Evolutionary conservation across 2,113 vertebrate species (phyloP), one percentile per base, ranked within the genome.

Genomic region (Psettodes erumei): DNA sequence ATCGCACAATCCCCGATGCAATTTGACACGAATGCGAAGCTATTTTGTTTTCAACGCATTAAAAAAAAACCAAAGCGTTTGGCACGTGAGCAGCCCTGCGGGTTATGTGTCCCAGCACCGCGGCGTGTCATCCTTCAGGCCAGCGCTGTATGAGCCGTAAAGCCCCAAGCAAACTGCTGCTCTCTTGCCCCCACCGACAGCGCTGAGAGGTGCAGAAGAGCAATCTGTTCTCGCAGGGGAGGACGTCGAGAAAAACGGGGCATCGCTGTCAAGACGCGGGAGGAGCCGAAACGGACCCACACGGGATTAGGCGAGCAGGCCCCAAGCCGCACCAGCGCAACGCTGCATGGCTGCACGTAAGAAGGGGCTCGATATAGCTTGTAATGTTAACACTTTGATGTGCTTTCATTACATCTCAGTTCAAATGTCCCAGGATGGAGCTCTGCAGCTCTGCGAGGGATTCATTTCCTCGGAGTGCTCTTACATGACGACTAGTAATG

Each of bases 191-290:
- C 74, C 61, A 5, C 73, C 47, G 68, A 67, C 77, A 65, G 43
- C 15, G 53, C 54, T 56, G 67, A 87, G 65, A 75, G 38, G 65
- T 79, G 71, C 15, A 47, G 71, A 69, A 45, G 51, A 71, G 64
- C 59, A 53, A 77, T 82, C 67, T 61, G 70, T 71, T 82, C 70
- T 81, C 80, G 58, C 59, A 18, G 66, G 82, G 77, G 54, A 82
- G 71, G 40, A 33, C 47, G 35, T 1, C 6, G 38, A 78, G 66
- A 83, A 82, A 88, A 62, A 32, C n/a, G 75, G 68, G 79, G 38
- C 78, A 77, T 53, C 3, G 28, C 72, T 81, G 73, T 77, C 68
- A 59, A 72, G 58, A 70, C 71, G 35, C n/a, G 55, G 55, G 62
- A 63, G 62, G 55, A 45, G 4, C 63, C 60, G 54, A 67, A 47